Conservation (phyloP, 2,888 invertebrate species). For the Nezara viridula region DNA sequence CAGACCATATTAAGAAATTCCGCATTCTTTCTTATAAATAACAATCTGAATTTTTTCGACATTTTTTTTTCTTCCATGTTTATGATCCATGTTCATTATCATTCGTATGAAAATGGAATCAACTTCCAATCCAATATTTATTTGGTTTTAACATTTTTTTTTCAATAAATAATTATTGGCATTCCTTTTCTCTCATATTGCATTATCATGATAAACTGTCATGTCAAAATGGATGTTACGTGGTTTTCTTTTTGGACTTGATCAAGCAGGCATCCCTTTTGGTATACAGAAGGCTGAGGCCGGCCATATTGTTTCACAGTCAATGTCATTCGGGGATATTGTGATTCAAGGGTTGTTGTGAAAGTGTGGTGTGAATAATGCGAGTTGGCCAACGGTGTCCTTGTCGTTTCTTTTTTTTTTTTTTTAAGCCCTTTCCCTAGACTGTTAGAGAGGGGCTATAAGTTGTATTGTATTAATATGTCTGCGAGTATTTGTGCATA, state of each 20-base stretch:
- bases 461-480: background rate
- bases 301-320: constrained; percentile 8
- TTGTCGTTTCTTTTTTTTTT: constrained; percentile 29
- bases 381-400: constrained; percentile 13
- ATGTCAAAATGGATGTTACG: too few species aligned
- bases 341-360: constrained; percentile 40
- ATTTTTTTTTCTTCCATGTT: background rate
- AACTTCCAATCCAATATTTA: background rate
- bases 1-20: background rate
- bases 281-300: background rate
- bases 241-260: background rate
- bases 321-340: constrained; percentile 37
- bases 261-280: background rate
- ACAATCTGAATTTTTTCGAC: background rate
- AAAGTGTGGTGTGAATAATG: constrained; percentile 40
- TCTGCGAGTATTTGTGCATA: too few species aligned
- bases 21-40: background rate
- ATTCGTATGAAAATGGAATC: background rate
- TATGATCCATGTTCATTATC: background rate
- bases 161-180: too few species aligned
- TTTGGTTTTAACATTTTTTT: background rate
- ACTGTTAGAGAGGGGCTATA: background rate
- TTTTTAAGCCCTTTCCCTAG: background rate
- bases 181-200: too few species aligned
- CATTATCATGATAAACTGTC: too few species aligned